Percentiles rank a stretch among this genome's conserved stretches.
These are phyloP conservation scores for Corythornis cristatus DNA, from an alignment of 2,113 vertebrate species.

Conservation along the genomic window DNA sequence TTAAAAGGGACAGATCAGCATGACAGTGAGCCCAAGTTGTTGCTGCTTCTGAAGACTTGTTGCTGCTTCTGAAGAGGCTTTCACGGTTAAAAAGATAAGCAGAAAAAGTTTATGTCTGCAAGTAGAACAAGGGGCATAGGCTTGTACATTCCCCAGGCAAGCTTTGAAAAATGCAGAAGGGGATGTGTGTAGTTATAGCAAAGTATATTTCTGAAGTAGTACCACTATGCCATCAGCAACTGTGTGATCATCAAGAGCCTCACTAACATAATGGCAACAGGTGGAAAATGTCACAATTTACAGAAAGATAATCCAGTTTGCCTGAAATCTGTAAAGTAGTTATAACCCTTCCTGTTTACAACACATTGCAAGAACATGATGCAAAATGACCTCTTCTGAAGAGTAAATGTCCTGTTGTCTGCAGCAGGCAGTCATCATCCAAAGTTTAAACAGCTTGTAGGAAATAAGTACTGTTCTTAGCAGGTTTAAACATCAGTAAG, in stretches of 20 bases:
- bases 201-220: neutral
- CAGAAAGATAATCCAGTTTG: neutral
- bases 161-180: neutral
- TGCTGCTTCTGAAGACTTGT: neutral
- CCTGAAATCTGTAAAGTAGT: neutral
- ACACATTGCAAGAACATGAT: neutral
- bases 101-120: neutral
- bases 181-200: neutral
- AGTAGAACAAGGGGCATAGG: neutral
- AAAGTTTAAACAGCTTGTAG: neutral
- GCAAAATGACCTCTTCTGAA: neutral
- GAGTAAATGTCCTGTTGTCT: neutral
- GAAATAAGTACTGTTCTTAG: neutral
- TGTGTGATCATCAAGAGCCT: neutral
- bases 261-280: neutral
- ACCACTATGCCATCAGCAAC: neutral
- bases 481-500: neutral
- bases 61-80: neutral
- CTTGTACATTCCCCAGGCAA: neutral
- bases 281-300: neutral
- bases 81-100: neutral
- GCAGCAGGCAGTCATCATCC: neutral
- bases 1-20: neutral
- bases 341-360: neutral
- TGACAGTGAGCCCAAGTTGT: fast-evolving